Percentiles rank a stretch among this genome's conserved stretches.
phyloP scores from a whole-genome alignment of 53 echinoderm and acorn worm species.

The Echinarachnius parma region DNA sequence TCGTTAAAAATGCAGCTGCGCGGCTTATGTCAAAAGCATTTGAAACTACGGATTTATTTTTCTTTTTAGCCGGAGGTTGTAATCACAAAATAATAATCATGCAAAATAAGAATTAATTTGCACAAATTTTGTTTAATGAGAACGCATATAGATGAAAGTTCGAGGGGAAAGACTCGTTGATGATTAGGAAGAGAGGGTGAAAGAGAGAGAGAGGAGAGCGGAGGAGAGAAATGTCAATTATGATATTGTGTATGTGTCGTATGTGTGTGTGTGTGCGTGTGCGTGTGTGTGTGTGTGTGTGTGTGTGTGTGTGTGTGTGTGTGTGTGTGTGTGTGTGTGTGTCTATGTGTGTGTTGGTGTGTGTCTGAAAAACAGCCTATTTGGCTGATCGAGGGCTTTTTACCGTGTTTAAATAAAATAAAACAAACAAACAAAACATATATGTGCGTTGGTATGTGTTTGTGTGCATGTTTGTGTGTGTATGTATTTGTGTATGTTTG shows the following conservation, averaged over 20 bases:
- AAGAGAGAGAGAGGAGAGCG: conserved; percentile 3
- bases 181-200: background rate
- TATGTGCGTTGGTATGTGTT: too few species aligned
- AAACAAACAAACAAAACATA: too few species aligned
- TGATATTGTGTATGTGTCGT: background rate
- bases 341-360: background rate
- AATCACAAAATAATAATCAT: too few species aligned
- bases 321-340: conserved; percentile 1
- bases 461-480: too few species aligned
- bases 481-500: too few species aligned
- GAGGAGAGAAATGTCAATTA: background rate
- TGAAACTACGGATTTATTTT: background rate
- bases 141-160: background rate
- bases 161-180: background rate
- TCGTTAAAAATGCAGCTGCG: too few species aligned
- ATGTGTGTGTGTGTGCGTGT: background rate
- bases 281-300: background rate
- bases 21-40: background rate
- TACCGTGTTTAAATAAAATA: too few species aligned
- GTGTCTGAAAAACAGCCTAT: too few species aligned
- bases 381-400: too few species aligned
- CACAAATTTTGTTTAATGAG: background rate
- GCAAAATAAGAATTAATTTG: too few species aligned
- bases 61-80: too few species aligned
- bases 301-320: conserved; percentile 4